Evolutionary conservation across 2,797 vertebrate genomes (phyloP).

Genomic region (Danio tinwini): DNA sequence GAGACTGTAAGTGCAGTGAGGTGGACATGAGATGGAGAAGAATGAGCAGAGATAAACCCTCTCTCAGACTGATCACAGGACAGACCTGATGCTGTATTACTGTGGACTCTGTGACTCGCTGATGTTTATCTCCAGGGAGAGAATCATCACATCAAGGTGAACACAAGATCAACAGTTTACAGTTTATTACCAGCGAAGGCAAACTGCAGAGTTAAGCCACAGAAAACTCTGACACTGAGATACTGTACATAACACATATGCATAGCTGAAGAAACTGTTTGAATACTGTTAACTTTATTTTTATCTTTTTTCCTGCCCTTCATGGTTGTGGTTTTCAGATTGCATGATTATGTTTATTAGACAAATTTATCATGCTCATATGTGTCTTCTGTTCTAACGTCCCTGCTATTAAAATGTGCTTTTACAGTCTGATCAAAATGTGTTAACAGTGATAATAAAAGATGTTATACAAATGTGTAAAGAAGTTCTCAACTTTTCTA

Average conservation of each 20-base stretch:
- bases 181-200: constrained; percentile 56
- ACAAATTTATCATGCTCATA: neutral
- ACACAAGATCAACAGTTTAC: constrained; percentile 61
- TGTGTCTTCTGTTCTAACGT: neutral
- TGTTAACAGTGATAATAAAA: neutral
- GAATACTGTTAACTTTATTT: no score
- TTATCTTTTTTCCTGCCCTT: neutral
- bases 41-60: constrained; percentile 62
- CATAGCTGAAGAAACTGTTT: neutral
- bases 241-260: neutral
- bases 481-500: no score
- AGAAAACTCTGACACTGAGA: constrained; percentile 32
- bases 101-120: constrained; percentile 46
- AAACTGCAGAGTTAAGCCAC: constrained; percentile 46
- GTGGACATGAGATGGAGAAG: constrained; percentile 61
- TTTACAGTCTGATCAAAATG: neutral
- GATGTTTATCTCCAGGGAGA: constrained; percentile 62
- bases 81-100: constrained; percentile 61
- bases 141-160: constrained; percentile 58
- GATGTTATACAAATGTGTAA: no score
- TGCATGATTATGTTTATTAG: neutral
- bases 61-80: constrained; percentile 56
- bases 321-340: neutral
- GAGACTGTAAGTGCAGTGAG: constrained; percentile 64
- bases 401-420: neutral